These are phyloP conservation scores for Morone chrysops DNA, from an alignment of 2,113 vertebrate species.

Conservation along the genomic window DNA sequence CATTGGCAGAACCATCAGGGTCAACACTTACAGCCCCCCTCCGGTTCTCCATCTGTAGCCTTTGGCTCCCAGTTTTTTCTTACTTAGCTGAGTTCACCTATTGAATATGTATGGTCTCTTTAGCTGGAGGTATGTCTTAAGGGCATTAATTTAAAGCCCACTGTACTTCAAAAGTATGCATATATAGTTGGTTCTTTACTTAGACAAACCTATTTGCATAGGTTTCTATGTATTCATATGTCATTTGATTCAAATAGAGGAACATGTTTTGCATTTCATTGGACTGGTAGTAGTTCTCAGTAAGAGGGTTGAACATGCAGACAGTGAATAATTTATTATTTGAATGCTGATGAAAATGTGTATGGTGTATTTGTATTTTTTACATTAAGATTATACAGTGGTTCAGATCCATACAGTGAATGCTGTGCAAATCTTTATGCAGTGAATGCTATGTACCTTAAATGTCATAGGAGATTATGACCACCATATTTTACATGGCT, in stretches of 20 bases:
- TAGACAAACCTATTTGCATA: constrained; percentile 48
- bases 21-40: constrained; percentile 16
- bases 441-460: not conserved
- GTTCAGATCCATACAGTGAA: constrained; percentile 6
- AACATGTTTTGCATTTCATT: not conserved
- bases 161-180: constrained; percentile 47
- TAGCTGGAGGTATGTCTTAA: constrained; percentile 21
- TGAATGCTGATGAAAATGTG: constrained; percentile 27
- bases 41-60: constrained; percentile 40
- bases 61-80: not conserved
- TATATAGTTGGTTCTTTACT: constrained; percentile 30
- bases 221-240: constrained; percentile 4
- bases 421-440: not conserved
- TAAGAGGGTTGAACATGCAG: not conserved
- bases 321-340: constrained; percentile 32
- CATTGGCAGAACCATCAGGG: not conserved
- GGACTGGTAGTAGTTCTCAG: not conserved
- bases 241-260: not conserved
- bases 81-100: constrained; percentile 24
- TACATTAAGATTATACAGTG: not conserved
- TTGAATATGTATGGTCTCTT: constrained; percentile 49
- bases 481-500: not conserved
- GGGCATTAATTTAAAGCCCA: constrained; percentile 41
- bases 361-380: constrained; percentile 18
- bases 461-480: not conserved